These are phyloP conservation scores for Micromys minutus DNA, from an alignment of 2,113 vertebrate species.

Conservation along the genomic window DNA sequence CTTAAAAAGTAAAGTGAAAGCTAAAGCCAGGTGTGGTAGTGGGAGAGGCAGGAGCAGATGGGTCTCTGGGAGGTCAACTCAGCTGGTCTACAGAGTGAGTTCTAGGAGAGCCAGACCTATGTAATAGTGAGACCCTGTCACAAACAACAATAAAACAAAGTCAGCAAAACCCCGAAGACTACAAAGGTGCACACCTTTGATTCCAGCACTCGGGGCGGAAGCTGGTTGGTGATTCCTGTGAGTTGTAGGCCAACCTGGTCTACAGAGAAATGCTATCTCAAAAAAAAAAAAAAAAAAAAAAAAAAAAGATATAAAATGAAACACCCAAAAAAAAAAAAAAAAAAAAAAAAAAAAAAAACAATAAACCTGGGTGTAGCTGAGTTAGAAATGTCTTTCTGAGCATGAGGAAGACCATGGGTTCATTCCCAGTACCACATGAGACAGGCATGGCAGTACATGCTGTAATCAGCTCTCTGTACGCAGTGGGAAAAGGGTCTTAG, in stretches of 20 bases:
- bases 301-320: background rate
- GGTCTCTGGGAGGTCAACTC: background rate
- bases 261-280: background rate
- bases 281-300: background rate
- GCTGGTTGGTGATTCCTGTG: background rate
- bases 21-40: no score
- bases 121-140: background rate
- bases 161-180: no score
- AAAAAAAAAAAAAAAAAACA: background rate
- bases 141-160: background rate
- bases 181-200: no score
- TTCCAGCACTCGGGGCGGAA: background rate
- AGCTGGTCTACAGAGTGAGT: background rate
- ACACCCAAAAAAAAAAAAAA: background rate
- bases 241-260: background rate
- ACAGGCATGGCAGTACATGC: background rate
- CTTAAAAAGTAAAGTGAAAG: background rate
- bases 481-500: background rate
- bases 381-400: background rate
- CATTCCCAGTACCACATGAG: background rate
- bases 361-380: background rate
- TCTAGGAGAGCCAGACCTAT: background rate
- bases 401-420: background rate
- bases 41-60: background rate
- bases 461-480: background rate